Evolutionary conservation across 30 jellyfish, hydroid and myxozoan species (phyloP).

Genomic region (Rhopilema esculentum): DNA sequence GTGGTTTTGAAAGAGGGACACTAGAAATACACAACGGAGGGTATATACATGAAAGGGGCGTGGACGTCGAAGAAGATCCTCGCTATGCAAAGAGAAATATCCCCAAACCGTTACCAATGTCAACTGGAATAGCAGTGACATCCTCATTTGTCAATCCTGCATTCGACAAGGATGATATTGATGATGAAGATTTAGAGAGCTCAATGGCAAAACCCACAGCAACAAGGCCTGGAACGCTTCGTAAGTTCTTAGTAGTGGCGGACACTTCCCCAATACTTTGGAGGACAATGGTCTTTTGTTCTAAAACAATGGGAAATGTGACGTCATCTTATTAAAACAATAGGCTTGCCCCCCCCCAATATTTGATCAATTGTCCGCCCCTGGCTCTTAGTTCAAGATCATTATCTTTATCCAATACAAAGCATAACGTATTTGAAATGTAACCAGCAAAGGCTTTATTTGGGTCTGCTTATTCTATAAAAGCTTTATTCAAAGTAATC

Average conservation of each 20-base stretch:
- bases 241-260: not conserved
- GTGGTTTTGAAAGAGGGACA: not conserved
- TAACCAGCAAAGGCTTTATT: too few relatives aligned
- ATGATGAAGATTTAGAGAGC: conserved; percentile 73
- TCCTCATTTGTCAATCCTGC: conserved; percentile 86
- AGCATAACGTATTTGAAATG: too few relatives aligned
- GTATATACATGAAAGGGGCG: conserved; percentile 61
- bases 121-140: not conserved
- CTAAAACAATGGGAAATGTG: too few relatives aligned
- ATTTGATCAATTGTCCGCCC: too few relatives aligned
- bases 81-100: not conserved
- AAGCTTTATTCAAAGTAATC: too few relatives aligned
- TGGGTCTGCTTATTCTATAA: too few relatives aligned
- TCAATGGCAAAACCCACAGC: conserved; percentile 73
- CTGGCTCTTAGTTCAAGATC: too few relatives aligned
- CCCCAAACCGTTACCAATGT: not conserved
- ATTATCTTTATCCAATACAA: too few relatives aligned
- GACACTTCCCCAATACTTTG: not conserved
- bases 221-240: conserved; percentile 67
- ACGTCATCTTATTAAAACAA: too few relatives aligned
- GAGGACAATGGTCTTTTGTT: too few relatives aligned
- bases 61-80: conserved; percentile 49
- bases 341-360: too few relatives aligned
- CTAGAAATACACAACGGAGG: conserved; percentile 42
- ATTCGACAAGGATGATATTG: conserved; percentile 85